Percentiles rank a stretch among this genome's conserved stretches.
Evolutionary conservation across 2,113 vertebrate species (phyloP).

Genomic region (Vanacampus margaritifer): DNA sequence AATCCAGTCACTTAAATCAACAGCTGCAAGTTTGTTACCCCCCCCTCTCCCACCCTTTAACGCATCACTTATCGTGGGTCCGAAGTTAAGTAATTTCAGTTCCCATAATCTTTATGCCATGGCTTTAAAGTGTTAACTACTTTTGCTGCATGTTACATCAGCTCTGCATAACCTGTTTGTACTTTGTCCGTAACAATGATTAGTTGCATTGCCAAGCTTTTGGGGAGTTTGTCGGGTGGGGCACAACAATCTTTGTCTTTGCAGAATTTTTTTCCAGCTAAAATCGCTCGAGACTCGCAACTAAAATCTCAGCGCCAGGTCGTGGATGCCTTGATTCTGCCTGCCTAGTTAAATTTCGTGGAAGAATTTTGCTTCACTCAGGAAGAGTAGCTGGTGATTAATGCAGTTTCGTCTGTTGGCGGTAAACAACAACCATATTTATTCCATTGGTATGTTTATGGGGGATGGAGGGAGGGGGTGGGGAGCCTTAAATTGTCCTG

Average conservation of each 20-base stretch:
- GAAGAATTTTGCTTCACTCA: constrained; percentile 32
- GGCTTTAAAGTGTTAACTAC: constrained; percentile 64
- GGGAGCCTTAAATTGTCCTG: constrained; percentile 56
- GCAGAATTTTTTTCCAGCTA: constrained; percentile 65
- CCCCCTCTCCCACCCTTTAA: constrained; percentile 63
- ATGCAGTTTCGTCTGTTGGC: constrained; percentile 17
- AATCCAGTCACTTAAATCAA: constrained; percentile 75
- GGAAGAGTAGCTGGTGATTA: constrained; percentile 37
- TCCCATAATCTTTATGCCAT: constrained; percentile 61
- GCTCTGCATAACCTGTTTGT: constrained; percentile 65
- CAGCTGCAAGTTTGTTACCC: constrained; percentile 73
- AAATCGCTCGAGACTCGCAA: constrained; percentile 45
- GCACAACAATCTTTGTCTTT: constrained; percentile 67
- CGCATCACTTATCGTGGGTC: constrained; percentile 72
- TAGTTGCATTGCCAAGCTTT: constrained; percentile 34
- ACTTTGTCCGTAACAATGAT: constrained; percentile 36
- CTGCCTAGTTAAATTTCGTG: constrained; percentile 35
- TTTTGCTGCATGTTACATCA: constrained; percentile 69
- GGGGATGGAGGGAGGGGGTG: constrained; percentile 19
- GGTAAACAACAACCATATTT: constrained; percentile 28
- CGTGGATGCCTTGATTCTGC: constrained; percentile 53
- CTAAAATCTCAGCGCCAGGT: constrained; percentile 42
- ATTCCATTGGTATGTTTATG: constrained; percentile 14
- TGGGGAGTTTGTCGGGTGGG: constrained; percentile 30
- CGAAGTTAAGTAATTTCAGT: constrained; percentile 75